Percentiles rank a stretch among this genome's conserved stretches.
These are phyloP conservation scores for Mya arenaria DNA, from an alignment of 1,140 invertebrate genomes.

Conservation along the genomic window DNA sequence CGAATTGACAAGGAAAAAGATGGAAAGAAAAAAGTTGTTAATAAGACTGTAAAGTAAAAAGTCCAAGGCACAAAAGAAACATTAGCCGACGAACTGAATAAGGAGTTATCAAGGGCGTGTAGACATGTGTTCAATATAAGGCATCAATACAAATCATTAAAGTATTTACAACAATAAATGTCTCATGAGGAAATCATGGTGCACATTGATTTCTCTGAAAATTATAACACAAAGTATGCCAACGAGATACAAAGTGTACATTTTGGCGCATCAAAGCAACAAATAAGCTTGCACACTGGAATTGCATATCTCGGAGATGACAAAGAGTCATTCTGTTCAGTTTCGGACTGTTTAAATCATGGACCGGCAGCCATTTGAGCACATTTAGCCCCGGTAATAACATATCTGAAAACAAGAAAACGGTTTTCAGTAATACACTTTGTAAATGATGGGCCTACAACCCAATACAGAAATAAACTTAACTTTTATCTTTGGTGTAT, in stretches of 20 bases:
- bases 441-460: constrained; percentile 39
- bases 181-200: constrained; percentile 4
- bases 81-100: background rate
- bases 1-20: background rate
- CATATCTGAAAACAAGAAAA: background rate
- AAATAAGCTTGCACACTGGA: constrained; percentile 40
- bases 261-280: constrained; percentile 51
- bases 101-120: background rate
- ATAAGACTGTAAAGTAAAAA: background rate
- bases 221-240: constrained; percentile 53
- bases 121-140: constrained; percentile 43
- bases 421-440: constrained; percentile 16
- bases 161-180: constrained; percentile 1
- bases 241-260: constrained; percentile 57
- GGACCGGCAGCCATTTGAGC: constrained; percentile 36
- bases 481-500: constrained; percentile 13
- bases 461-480: constrained; percentile 49
- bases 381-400: constrained; percentile 33
- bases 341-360: constrained; percentile 23
- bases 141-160: constrained; percentile 12
- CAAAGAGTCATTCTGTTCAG: constrained; percentile 17
- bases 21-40: background rate
- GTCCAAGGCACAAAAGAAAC: background rate
- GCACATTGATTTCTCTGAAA: constrained; percentile 60
- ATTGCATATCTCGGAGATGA: constrained; percentile 29